These are phyloP conservation scores for Amblyjoppa fuscipennis DNA, from an alignment of 2,888 invertebrate species.

Conservation along the genomic window DNA sequence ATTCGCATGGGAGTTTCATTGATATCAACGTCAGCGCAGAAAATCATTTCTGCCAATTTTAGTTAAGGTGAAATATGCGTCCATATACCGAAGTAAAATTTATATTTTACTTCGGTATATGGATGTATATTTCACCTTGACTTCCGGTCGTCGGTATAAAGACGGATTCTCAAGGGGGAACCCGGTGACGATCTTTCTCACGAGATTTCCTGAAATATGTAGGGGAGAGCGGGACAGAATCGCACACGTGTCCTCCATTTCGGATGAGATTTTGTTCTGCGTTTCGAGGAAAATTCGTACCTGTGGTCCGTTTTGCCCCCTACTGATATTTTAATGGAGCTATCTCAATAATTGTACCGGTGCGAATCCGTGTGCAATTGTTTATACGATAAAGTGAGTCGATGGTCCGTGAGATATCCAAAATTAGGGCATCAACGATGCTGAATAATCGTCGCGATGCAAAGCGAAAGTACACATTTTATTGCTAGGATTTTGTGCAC, in stretches of 20 bases:
- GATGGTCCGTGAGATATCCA: not conserved
- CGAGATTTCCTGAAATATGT: not conserved
- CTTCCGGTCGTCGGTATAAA: not conserved
- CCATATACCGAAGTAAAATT: not conserved
- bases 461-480: no score
- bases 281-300: no score
- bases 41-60: not conserved
- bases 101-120: not conserved
- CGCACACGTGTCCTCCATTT: not conserved
- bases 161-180: not conserved
- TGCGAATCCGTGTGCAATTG: not conserved
- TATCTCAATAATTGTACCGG: not conserved
- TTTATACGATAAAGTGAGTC: not conserved
- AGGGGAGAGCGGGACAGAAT: not conserved
- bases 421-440: no score
- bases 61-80: no score
- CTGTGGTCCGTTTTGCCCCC: no score
- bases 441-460: no score
- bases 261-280: not conserved
- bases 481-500: no score
- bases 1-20: slow-evolving; percentile 46
- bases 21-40: not conserved
- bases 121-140: not conserved
- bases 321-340: not conserved
- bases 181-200: not conserved